Conservation (phyloP, 1,140 invertebrate species). For the Sinonovacula constricta region DNA sequence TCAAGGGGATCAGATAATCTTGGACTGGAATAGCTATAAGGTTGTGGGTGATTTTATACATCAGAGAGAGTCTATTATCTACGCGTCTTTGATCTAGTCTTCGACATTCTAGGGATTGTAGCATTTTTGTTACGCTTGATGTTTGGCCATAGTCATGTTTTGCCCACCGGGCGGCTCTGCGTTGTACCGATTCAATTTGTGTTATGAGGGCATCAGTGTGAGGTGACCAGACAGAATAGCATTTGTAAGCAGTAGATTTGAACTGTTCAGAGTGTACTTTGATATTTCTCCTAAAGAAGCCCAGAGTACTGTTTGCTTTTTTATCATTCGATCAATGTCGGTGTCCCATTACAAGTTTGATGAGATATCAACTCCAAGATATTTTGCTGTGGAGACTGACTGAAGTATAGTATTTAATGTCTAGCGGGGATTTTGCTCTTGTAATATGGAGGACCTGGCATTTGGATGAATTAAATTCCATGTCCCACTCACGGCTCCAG, state of each 20-base stretch:
- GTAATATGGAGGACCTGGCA: slow-evolving; percentile 23
- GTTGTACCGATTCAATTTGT: slow-evolving; percentile 16
- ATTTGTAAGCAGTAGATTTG: slow-evolving; percentile 1
- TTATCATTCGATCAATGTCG: slow-evolving; percentile 26
- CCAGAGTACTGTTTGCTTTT: slow-evolving; percentile 15
- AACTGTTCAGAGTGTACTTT: not conserved
- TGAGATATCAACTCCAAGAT: slow-evolving; percentile 31
- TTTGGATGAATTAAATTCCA: slow-evolving; percentile 19
- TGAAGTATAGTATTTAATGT: not conserved
- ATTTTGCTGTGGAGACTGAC: slow-evolving; percentile 4
- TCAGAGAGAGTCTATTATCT: too few relatives aligned
- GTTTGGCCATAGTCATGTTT: slow-evolving; percentile 10
- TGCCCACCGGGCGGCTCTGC: not conserved
- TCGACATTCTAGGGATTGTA: too few relatives aligned
- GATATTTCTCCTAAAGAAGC: slow-evolving; percentile 6
- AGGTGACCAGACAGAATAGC: slow-evolving; percentile 3
- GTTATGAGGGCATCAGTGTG: slow-evolving; percentile 3
- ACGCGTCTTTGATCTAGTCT: too few relatives aligned
- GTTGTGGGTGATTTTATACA: too few relatives aligned
- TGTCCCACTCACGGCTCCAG: too few relatives aligned
- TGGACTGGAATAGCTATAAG: too few relatives aligned
- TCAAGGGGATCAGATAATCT: too few relatives aligned
- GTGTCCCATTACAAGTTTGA: slow-evolving; percentile 3
- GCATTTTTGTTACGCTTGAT: too few relatives aligned
- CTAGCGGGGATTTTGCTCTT: slow-evolving; percentile 1